Evolutionary conservation across 1,140 invertebrate species (phyloP).

Genomic region (Drosophila arizonae): DNA sequence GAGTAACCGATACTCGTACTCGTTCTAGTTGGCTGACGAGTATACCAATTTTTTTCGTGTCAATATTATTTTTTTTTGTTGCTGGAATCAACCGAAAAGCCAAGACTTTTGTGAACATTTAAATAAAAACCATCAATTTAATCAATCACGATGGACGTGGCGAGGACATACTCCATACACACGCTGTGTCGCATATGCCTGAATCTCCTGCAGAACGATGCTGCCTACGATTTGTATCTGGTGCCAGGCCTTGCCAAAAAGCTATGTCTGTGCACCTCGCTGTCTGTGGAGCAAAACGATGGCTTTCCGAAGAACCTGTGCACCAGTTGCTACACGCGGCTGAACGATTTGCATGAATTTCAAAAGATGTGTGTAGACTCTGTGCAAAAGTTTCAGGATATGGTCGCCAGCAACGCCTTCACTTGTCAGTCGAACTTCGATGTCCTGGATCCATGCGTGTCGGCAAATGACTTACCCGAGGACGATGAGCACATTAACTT

Average conservation of each 20-base stretch:
- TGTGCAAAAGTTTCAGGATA: conserved; percentile 74
- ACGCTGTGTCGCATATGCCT: conserved; percentile 77
- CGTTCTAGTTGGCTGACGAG: conserved; percentile 59
- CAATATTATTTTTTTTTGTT: conserved; percentile 75
- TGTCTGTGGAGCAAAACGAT: conserved; percentile 76
- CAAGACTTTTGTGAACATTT: conserved; percentile 17
- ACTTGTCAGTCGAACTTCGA: conserved; percentile 64
- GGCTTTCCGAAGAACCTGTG: conserved; percentile 78
- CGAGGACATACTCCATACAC: conserved; percentile 70
- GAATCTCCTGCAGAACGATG: conserved; percentile 72
- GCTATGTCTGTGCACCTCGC: conserved; percentile 71
- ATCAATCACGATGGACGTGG: conserved; percentile 60
- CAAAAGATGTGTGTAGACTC: conserved; percentile 75
- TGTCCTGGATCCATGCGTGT: conserved; percentile 54
- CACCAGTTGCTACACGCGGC: conserved; percentile 67
- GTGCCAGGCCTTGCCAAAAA: conserved; percentile 78
- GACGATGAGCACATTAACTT: conserved; percentile 76
- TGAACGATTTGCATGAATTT: conserved; percentile 77
- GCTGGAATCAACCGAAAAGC: conserved; percentile 45
- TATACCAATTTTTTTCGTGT: conserved; percentile 75
- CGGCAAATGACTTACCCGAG: conserved; percentile 49
- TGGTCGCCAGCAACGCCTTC: conserved; percentile 69
- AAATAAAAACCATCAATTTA: conserved; percentile 20
- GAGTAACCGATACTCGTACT: conserved; percentile 39
- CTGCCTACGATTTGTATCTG: conserved; percentile 71